Base-by-base conservation (phyloP, 1,140 invertebrate species). In the Meloidogyne hapla region DNA sequence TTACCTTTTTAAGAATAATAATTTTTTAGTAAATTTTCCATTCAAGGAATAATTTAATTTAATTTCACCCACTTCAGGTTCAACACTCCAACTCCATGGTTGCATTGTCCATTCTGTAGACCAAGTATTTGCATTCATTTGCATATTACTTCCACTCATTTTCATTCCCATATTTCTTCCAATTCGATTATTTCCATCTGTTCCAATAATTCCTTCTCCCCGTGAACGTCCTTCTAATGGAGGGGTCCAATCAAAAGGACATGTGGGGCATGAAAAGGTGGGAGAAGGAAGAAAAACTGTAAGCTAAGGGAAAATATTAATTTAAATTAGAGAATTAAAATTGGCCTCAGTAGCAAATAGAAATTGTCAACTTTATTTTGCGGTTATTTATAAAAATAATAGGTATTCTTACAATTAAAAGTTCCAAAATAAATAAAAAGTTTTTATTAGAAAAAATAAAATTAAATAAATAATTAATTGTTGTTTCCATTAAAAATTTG, bases 51-150 rank as follows among this genome's bases (percentile, higher is more conserved):
- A 18, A 48, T 33, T 33, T 42, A 33, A 42, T 68, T 42, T 9
- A n/a, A n/a, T n/a, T 26, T 10, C 6, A 33, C 21, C 21, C n/a
- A 25, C 18, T 61, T 61, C 69, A 70, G 42, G 38, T 56, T 38
- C 61, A 56, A 56, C 38, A 28, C 70, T 73, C 70, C 70, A 73
- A 62, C 70, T 73, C 70, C 70, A 73, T 21, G 70, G 70, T 23
- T 62, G 56, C 23, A n/a, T 56, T 56, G 70, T 73, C 70, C 70
- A 73, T 45, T 70, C 15, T 26, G 69, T 45, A n/a, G 69, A 40
- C 70, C 45, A 73, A n/a, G 1, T 72, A 23, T n/a, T 28, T n/a
- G 15, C 21, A 38, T 63, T 38, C 10, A 63, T 56, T 63, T 72
- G 21, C 18, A 9, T 62, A 33, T 33, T 62, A 10, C 12, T 38